Conservation (phyloP, 2,113 vertebrate genomes). For the Dissostichus mawsoni region DNA sequence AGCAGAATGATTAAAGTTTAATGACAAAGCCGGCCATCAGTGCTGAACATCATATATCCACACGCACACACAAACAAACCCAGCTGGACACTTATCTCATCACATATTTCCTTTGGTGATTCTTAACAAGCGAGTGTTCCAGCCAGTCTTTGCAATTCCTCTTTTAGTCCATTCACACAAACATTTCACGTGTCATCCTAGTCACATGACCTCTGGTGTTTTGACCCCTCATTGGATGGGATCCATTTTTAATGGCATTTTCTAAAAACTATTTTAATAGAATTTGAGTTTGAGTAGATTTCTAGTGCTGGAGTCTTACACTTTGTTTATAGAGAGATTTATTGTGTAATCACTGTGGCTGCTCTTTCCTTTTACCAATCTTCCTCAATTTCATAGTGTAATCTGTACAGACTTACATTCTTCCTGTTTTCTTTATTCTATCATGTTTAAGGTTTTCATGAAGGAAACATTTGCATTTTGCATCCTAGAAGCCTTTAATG, state of each 20-base stretch:
- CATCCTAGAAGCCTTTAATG: background rate
- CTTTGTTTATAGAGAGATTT: conserved; percentile 26
- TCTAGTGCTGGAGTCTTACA: conserved; percentile 23
- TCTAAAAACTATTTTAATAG: background rate
- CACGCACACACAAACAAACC: conserved; percentile 1
- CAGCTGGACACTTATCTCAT: conserved; percentile 5
- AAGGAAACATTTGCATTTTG: background rate
- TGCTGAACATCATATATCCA: conserved; percentile 53
- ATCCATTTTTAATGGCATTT: too few relatives aligned
- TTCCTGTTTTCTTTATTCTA: too few relatives aligned
- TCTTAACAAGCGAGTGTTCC: conserved; percentile 26
- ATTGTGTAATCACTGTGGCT: background rate
- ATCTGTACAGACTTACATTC: too few relatives aligned
- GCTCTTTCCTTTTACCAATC: background rate
- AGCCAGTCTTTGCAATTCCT: conserved; percentile 18
- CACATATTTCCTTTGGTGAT: conserved; percentile 33
- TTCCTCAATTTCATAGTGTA: background rate
- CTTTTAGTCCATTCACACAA: conserved; percentile 39
- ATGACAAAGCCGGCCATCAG: conserved; percentile 78
- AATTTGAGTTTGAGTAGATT: conserved; percentile 12
- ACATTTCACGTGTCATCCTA: background rate
- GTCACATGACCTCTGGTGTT: background rate
- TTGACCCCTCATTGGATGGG: background rate
- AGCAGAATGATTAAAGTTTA: conserved; percentile 78
- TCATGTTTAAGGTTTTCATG: background rate